A percentile compares a stretch with the other conserved stretches of the same genome.
phyloP scores from a whole-genome alignment of 1,140 invertebrate species.

The Sitophilus oryzae region DNA sequence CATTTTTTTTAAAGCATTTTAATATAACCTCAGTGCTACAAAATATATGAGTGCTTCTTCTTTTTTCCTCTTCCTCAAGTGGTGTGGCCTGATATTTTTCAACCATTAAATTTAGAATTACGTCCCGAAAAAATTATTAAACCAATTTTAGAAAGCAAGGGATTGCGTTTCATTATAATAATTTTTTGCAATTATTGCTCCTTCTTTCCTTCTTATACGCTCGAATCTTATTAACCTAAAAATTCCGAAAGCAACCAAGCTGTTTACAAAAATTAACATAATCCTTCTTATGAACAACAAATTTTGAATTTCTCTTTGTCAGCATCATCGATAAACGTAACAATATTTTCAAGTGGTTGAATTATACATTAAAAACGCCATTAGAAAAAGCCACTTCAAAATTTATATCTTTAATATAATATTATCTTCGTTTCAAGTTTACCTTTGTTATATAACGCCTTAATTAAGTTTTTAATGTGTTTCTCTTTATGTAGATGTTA shows the following conservation, averaged over 20 bases:
- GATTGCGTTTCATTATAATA: background rate
- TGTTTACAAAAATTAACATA: constrained; percentile 24
- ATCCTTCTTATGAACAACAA: constrained; percentile 19
- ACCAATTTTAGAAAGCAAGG: background rate
- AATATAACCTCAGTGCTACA: too few species aligned
- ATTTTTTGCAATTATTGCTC: constrained; percentile 10
- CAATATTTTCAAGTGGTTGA: background rate
- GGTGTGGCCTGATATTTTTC: background rate
- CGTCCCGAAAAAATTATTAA: background rate
- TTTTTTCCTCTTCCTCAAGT: too few species aligned
- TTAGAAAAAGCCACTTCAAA: too few species aligned
- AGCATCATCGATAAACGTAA: constrained; percentile 10
- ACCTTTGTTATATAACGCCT: too few species aligned
- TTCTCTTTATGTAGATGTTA: too few species aligned
- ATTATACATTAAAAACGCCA: background rate
- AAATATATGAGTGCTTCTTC: too few species aligned
- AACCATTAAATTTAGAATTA: background rate
- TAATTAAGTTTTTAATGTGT: too few species aligned
- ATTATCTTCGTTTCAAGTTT: too few species aligned
- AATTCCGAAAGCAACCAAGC: constrained; percentile 1
- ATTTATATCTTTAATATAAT: too few species aligned
- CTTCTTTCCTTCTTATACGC: constrained; percentile 2
- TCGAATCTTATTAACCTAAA: constrained; percentile 16
- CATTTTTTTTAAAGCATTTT: too few species aligned
- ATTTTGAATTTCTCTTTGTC: constrained; percentile 11